A percentile compares a stretch with the other conserved stretches of the same genome.
Evolutionary conservation across 2,113 vertebrate genomes (phyloP).

Genomic region (Pipra filicauda): DNA sequence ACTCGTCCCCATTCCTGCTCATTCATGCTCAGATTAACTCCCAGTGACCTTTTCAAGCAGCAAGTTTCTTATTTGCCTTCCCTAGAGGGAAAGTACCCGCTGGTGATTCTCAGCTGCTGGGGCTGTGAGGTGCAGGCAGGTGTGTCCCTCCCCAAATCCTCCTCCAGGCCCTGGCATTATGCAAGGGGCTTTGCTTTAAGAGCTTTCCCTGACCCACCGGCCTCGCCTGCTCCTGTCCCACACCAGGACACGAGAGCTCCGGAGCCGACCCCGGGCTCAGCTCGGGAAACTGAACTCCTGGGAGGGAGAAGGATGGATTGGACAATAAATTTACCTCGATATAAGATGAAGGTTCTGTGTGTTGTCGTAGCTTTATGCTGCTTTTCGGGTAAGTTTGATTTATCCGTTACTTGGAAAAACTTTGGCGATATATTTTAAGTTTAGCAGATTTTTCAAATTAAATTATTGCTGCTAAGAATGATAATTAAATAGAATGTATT

Average conservation of each 20-base stretch:
- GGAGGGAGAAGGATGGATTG: slow-evolving; percentile 25
- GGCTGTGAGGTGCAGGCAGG: slow-evolving; percentile 13
- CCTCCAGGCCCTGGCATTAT: background rate
- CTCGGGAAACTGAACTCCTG: background rate
- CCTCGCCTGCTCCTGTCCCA: background rate
- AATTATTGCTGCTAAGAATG: background rate
- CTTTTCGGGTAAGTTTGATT: slow-evolving; percentile 16
- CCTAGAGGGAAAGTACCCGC: slow-evolving; percentile 39
- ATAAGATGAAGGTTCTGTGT: background rate
- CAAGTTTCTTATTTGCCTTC: slow-evolving; percentile 50
- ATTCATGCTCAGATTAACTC: slow-evolving; percentile 12
- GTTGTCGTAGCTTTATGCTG: background rate
- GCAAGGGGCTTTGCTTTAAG: slow-evolving; percentile 35
- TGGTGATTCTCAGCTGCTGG: background rate
- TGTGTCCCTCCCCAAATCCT: slow-evolving; percentile 23
- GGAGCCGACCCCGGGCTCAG: background rate
- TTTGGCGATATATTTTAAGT: background rate
- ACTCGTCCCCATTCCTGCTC: slow-evolving; percentile 13
- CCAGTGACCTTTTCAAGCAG: slow-evolving; percentile 56
- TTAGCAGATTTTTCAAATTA: background rate
- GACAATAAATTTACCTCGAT: background rate
- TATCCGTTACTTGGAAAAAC: background rate
- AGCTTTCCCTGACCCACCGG: background rate
- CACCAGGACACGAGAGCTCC: background rate
- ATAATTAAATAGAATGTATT: background rate